phyloP scores from a whole-genome alignment of 2,888 invertebrate genomes.

The Ischnus inquisitorius region DNA sequence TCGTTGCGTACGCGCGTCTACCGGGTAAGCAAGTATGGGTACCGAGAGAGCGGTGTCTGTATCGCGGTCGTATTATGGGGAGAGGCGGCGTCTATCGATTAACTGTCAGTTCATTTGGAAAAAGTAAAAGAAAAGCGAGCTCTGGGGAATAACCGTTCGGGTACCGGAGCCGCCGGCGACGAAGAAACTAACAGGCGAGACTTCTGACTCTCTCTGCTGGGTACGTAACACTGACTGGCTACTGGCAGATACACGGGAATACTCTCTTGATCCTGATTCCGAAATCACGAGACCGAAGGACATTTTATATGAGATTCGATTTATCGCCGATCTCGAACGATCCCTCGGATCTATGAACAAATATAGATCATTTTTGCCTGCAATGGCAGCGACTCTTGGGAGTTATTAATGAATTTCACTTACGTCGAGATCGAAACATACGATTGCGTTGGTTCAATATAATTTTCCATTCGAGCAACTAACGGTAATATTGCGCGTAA shows the following conservation, averaged over 20 bases:
- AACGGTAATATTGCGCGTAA: slow-evolving; percentile 14
- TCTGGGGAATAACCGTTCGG: slow-evolving; percentile 78
- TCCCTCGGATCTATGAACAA: background rate
- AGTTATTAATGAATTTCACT: background rate
- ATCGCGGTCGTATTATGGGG: slow-evolving; percentile 30
- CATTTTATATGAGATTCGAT: slow-evolving; percentile 2
- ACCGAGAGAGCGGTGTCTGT: slow-evolving; percentile 10
- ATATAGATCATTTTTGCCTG: background rate
- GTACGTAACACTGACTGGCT: slow-evolving; percentile 75
- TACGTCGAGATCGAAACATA: background rate
- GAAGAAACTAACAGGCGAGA: slow-evolving; percentile 33
- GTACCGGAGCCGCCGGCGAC: slow-evolving; percentile 62
- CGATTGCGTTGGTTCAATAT: background rate
- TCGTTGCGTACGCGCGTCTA: background rate
- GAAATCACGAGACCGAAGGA: slow-evolving; percentile 19
- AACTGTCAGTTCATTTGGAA: slow-evolving; percentile 83
- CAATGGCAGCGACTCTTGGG: background rate
- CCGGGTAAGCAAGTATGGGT: slow-evolving; percentile 6
- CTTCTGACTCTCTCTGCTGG: slow-evolving; percentile 14
- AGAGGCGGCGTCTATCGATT: slow-evolving; percentile 81
- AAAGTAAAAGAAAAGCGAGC: slow-evolving; percentile 84
- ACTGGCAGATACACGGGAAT: slow-evolving; percentile 83
- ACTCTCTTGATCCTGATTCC: slow-evolving; percentile 81
- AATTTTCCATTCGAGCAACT: slow-evolving; percentile 22
- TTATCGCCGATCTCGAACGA: slow-evolving; percentile 1